A percentile compares a stretch with the other conserved stretches of the same genome.
Evolutionary conservation across 37 sponge, comb jelly and placozoan genomes (phyloP).

Genomic region (Petrosia ficiformis): DNA sequence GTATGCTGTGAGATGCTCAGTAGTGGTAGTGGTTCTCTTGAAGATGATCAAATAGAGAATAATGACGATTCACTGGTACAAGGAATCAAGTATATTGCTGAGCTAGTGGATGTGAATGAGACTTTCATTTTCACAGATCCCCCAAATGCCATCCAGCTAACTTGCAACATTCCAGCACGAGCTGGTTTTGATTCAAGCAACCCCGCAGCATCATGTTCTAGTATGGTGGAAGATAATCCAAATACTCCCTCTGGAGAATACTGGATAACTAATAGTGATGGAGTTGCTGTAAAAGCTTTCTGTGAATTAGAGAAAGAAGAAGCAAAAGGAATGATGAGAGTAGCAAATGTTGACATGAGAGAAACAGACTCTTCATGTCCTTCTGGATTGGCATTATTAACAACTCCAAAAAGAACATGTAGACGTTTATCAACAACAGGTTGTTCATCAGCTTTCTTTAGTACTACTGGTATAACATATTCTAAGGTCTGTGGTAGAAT

Average conservation of each 20-base stretch:
- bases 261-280: constrained; percentile 14
- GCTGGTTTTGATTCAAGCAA: no score
- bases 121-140: no score
- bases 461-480: constrained; percentile 18
- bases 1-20: no score
- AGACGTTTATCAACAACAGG: constrained; percentile 20
- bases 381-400: not conserved
- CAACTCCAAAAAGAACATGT: constrained; percentile 12
- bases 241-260: constrained; percentile 44
- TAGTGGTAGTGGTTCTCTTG: no score
- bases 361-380: constrained; percentile 13
- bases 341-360: constrained; percentile 44
- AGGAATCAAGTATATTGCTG: no score
- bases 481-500: constrained; percentile 28
- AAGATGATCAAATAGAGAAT: no score
- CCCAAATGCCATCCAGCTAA: no score
- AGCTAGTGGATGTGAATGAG: no score
- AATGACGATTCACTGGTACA: no score
- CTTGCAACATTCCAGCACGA: no score
- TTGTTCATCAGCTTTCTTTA: constrained; percentile 21
- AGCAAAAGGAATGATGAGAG: constrained; percentile 29
- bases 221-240: no score
- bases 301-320: constrained; percentile 21
- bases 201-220: no score
- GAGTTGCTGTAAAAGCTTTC: constrained; percentile 6